These are phyloP conservation scores for Orthochromis malagaraziensis DNA, from an alignment of 2,113 vertebrate species.

Conservation along the genomic window DNA sequence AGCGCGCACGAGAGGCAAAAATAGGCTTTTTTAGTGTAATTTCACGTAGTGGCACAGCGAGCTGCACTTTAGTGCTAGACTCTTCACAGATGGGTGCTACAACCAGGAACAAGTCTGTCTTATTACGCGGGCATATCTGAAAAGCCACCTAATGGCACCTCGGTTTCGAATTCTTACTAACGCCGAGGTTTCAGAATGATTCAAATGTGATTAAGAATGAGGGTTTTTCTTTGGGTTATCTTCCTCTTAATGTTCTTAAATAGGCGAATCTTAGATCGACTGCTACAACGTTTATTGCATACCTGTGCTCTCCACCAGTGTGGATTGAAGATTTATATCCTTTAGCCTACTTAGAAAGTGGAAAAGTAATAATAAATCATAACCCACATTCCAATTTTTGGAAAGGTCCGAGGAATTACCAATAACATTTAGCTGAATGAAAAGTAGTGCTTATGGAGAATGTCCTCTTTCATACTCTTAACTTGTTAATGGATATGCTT, in stretches of 20 bases:
- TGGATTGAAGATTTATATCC: neutral
- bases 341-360: neutral
- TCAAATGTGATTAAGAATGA: neutral
- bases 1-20: slow-evolving; percentile 63
- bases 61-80: slow-evolving; percentile 58
- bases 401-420: neutral
- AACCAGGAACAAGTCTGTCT: neutral
- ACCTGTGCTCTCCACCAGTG: neutral
- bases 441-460: neutral
- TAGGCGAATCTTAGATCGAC: neutral
- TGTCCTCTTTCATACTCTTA: neutral
- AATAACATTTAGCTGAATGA: neutral
- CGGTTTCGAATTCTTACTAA: neutral
- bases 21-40: slow-evolving; percentile 58
- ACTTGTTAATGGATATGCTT: neutral
- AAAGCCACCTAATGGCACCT: slow-evolving; percentile 17
- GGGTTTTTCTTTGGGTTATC: neutral
- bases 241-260: neutral
- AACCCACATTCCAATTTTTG: neutral
- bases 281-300: neutral
- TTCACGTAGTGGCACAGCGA: slow-evolving; percentile 57
- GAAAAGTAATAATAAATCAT: neutral
- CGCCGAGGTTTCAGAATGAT: slow-evolving; percentile 25
- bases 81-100: slow-evolving; percentile 56
- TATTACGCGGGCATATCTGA: slow-evolving; percentile 25